Percentiles rank a stretch among this genome's conserved stretches.
phyloP scores from a whole-genome alignment of 2,113 vertebrate genomes.

The Halichoeres trimaculatus region DNA sequence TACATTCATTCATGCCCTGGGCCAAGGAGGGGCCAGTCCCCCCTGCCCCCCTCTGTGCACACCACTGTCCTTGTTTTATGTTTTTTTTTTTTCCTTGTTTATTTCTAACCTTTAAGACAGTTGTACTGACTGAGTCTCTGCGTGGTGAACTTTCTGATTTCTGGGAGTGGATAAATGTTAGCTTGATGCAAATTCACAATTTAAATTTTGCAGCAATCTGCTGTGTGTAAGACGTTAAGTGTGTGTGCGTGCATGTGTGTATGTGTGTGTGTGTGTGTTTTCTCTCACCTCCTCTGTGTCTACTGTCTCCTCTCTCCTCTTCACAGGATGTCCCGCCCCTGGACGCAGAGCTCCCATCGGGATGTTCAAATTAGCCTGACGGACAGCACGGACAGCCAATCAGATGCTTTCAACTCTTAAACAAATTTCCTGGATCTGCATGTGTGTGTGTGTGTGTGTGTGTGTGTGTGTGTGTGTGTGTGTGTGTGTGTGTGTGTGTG shows the following conservation, averaged over 20 bases:
- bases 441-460: slow-evolving; percentile 6
- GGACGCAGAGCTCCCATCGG: slow-evolving; percentile 98
- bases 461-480: slow-evolving; percentile 20
- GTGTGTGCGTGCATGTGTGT: not conserved
- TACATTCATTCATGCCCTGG: too few relatives aligned
- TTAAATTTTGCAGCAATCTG: too few relatives aligned
- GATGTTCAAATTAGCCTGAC: slow-evolving; percentile 98
- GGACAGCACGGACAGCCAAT: slow-evolving; percentile 66
- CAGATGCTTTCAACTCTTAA: slow-evolving; percentile 37
- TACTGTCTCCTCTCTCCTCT: slow-evolving; percentile 91
- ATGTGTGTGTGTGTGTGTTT: slow-evolving; percentile 1
- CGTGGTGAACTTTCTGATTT: too few relatives aligned
- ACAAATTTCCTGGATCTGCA: slow-evolving; percentile 9
- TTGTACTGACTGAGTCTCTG: too few relatives aligned
- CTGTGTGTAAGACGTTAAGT: too few relatives aligned
- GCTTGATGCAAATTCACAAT: too few relatives aligned
- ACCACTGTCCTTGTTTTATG: too few relatives aligned
- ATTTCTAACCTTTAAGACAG: too few relatives aligned
- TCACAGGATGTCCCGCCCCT: slow-evolving; percentile 94
- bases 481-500: slow-evolving; percentile 19
- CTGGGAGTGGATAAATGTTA: too few relatives aligned
- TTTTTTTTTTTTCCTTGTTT: too few relatives aligned
- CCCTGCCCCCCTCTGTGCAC: too few relatives aligned
- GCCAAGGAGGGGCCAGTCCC: too few relatives aligned
- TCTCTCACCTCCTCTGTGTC: slow-evolving; percentile 90